These are phyloP conservation scores for Phorcus lineatus DNA, from an alignment of 2,888 invertebrate species.

Conservation along the genomic window DNA sequence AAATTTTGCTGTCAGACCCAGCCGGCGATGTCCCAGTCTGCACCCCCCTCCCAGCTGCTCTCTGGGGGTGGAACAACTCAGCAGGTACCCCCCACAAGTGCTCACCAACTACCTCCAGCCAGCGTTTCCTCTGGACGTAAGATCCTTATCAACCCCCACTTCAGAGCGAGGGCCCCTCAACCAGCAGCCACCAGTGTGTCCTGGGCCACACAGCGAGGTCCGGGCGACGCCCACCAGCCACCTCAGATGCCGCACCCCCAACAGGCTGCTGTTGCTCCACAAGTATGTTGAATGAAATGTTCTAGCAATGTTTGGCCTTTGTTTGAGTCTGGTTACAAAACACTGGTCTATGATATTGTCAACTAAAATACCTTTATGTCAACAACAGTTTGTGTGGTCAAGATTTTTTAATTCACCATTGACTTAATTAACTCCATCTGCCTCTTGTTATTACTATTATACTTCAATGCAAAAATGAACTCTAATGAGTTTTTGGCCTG, in stretches of 20 bases:
- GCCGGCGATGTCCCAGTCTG: neutral
- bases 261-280: neutral
- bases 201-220: conserved; percentile 10
- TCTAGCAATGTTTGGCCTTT: no score
- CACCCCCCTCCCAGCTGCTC: neutral
- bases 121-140: neutral
- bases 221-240: neutral
- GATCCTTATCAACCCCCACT: conserved; percentile 29
- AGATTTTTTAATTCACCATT: no score
- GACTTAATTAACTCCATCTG: no score
- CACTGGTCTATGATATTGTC: no score
- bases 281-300: neutral
- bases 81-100: neutral
- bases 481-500: no score
- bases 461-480: no score
- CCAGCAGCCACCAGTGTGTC: neutral
- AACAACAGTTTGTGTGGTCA: no score
- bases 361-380: no score
- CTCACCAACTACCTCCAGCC: neutral
- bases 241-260: conserved; percentile 22
- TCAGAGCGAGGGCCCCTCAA: neutral
- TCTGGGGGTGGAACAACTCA: neutral
- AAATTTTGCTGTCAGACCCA: no score
- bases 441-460: no score
- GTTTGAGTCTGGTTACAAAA: no score